Evolutionary conservation across 2,888 invertebrate species (phyloP), one percentile per base, ranked within the genome.

Genomic region (Synergus laeviventris): DNA sequence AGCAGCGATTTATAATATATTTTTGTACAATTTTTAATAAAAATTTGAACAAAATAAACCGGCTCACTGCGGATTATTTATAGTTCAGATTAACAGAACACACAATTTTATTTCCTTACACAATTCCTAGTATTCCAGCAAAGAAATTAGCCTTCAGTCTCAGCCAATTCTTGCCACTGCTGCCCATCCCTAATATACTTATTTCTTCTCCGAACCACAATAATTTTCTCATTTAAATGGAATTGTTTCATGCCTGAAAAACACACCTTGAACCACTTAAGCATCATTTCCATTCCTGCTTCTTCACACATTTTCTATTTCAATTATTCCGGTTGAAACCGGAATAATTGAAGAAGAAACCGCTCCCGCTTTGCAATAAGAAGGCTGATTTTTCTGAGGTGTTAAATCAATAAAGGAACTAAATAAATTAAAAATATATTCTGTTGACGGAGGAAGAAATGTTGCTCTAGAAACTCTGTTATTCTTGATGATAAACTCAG

Each of bases 201-300:
- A 56, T 56, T 56, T 2, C 56, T 11, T 21, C 3, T 5, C 18
- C 18, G 31, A 56, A 59, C 59, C 11, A 24, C 59, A 59, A 70
- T 70, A 70, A 70, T 70, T 70, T 49, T 49, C 45, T 14, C 66
- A 70, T 70, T 70, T 39, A 21, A 70, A 70, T n/a, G 18, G 11
- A 49, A 70, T 38, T 18, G 49, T 70, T 70, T 49, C 70, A 70
- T 49, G 49, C 70, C 70, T 70, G 31, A 49, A 70, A 49, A 70
- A 70, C 49, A 16, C 31, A 49, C 36, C 62, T 62, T 2, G 5
- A 21, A 59, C 59, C 59, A 59, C 21, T 21, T 62, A 38, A 39
- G 38, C 18, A 38, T 36, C 18, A 42, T 42, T 64, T 21, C 42
- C 42, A 70, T 49, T 70, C n/a, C 66, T 3, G 45, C 31, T 70